Base-by-base conservation (phyloP, 2,888 invertebrate genomes). In the Fragum fragum region DNA sequence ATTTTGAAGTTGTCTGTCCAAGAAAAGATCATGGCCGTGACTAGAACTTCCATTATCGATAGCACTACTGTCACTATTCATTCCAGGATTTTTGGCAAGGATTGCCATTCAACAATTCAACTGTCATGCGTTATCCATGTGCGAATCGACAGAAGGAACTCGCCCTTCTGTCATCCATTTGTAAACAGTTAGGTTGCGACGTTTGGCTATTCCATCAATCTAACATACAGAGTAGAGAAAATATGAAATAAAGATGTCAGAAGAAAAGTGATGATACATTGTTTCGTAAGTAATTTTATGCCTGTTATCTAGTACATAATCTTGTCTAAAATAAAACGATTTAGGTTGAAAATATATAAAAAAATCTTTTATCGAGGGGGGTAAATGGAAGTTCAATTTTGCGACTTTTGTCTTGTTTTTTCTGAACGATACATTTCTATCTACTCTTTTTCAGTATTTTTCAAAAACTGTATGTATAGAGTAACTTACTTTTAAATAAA, bases 1-100 rank as follows among this genome's bases (percentile, higher is more conserved):
- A 73, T 88, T 87, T 61, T 90, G 90, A 59, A 91, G 70, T 78
- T 89, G 88, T 78, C 88, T 76, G 72, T 91, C 91, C 21, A 85
- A 66, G 69, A 82, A 87, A 36, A 85, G 81, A 73, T 85, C 87
- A 23, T 72, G 78, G 66, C 84, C 89, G 79, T 89, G 88, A 73
- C 80, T 87, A 61, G 87, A 78, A 52, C 79, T 78, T 42, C 57
- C 68, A 52, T 77, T 76, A 32, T 78, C 69, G 16, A 72, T 57
- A 57, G 78, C 42, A 61, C 61, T 55, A 71, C 68, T 76, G 57
- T 76, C 79, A 80, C 79, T 78, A 63, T 72, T 79, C 81, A 84
- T 87, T 21, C 79, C 80, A 79, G 68, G 21, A 32, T 76, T 71
- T 66, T 73, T 70, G 21, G 69, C 78, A 63, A 79, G 55, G 63